Base-by-base conservation (phyloP, 2,797 vertebrate genomes). In the Eremophila alpestris region DNA sequence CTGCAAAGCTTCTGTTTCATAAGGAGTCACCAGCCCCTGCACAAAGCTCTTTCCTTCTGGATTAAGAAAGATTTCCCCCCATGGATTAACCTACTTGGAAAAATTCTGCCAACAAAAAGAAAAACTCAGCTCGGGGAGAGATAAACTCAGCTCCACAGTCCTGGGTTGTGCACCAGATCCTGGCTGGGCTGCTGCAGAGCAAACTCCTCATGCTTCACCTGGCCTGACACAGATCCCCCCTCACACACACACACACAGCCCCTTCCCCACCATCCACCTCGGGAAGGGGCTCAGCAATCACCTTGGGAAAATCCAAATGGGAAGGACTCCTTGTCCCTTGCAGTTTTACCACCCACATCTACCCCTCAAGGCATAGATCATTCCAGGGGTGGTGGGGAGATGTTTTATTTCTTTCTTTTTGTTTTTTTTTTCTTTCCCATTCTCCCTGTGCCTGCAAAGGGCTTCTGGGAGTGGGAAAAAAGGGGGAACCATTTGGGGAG, bases 51-150 rank as follows among this genome's bases (percentile, higher is more conserved):
- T 93, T 95, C 93, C 89, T 88, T 73, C 78, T 95, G 89, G 87
- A 94, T 91, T 83, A 84, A 84, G 68, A 36, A 76, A 74, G 93
- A 92, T 95, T 95, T 84, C 56, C 83, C 83, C 68, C 73, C 63
- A 16, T 58, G 84, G 89, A 97, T 96, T 94, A 93, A 92, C 90
- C 83, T 95, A 83, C 81, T 89, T 89, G 78, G 90, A 94, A 96
- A 74, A 96, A 94, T 69, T 94, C 95, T 52, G 95, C 93, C 49
- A 96, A 93, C 84, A 96, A 64, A 90, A 94, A 76, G 40, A 77
- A 94, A 96, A 96, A 95, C 94, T 95, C 94, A 45, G 10, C 76
- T 80, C 9, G 18, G 80, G 75, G 78, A 84, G 74, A 95, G 87
- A 92, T n/a, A 43, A 91, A 69, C 79, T 96, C 45, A 3, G 64